Evolutionary conservation across 2,888 invertebrate species (phyloP), one percentile per base, ranked within the genome.

Genomic region (Hirtodrosophila cameraria): DNA sequence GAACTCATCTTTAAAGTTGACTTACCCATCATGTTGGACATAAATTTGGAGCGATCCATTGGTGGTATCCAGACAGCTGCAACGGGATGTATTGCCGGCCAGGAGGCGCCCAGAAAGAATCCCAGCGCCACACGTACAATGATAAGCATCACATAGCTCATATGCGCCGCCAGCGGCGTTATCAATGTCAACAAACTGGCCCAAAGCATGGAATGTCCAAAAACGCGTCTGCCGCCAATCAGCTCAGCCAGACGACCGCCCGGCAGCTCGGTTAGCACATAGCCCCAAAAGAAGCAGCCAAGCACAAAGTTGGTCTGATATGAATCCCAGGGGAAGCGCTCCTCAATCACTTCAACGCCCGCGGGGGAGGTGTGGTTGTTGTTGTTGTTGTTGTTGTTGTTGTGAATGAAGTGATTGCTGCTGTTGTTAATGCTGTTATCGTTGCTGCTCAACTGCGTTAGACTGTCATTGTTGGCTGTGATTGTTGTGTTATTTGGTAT

Each of bases 31-130:
- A 97, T 96, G 86, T 97, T 96, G 6, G 97, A 95, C 90, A 97
- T 96, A 90, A 98, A 96, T 90, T 97, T 97, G 35, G 97, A 96
- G 72, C 98, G 93, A 89, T 99, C 98, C 92, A 95, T 93, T 8
- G 97, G 97, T 5, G 98, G 98, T 59, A 98, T 96, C 98, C 98
- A 99, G 68, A 95, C 94, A 5, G 97, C 96, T 30, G 97, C 97
- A 93, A 99, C 94, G 3, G 97, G 96, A 60, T 97, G 96, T 87
- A 98, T 97, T 4, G 97, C 96, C 0, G 98, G 98, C 95, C 97
- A 98, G 6, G 97, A 96, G 9, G 96, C 97, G 43, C 97, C 90
- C 90, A 96, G 93, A 89, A 95, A 93, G 82, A 96, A 93, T 45
- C 96, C 96, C 18, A 96, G 93, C 3, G 96, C 75, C 3, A 96